Evolutionary conservation across 2,113 vertebrate species (phyloP).

Genomic region (Bucco capensis): DNA sequence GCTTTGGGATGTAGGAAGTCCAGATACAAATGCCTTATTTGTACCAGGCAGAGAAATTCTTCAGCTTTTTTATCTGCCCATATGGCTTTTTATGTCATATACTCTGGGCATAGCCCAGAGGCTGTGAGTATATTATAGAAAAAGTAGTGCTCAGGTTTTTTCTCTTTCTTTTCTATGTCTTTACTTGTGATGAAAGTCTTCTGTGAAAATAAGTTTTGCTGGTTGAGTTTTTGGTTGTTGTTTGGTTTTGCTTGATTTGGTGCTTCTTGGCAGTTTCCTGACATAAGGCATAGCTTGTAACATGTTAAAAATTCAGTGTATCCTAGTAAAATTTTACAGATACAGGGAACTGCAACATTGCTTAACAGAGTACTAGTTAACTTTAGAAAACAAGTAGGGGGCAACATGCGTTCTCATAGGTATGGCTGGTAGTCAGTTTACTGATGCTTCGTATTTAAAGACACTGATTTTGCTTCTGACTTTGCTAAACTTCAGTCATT

Average conservation of each 20-base stretch:
- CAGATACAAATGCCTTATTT: neutral
- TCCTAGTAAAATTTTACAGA: neutral
- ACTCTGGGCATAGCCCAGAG: neutral
- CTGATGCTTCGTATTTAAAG: neutral
- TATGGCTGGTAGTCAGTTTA: neutral
- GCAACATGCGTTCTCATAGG: neutral
- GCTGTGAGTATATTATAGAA: neutral
- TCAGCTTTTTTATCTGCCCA: neutral
- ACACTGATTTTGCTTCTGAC: neutral
- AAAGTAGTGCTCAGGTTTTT: neutral
- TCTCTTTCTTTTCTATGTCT: neutral
- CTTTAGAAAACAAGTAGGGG: neutral
- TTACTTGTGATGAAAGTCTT: neutral
- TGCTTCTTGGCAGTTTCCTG: neutral
- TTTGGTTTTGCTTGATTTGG: no score
- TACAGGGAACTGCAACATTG: neutral
- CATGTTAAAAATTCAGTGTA: neutral
- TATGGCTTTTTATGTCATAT: neutral
- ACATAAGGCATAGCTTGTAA: neutral
- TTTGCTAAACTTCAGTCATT: neutral
- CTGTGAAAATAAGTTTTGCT: neutral
- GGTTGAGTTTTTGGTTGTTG: neutral
- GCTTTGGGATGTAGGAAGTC: neutral
- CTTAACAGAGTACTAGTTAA: neutral
- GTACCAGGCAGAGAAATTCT: neutral